Percentiles rank a stretch among this genome's conserved stretches.
These are phyloP conservation scores for Polyodon spathula DNA, from an alignment of 2,113 vertebrate species.

Conservation along the genomic window DNA sequence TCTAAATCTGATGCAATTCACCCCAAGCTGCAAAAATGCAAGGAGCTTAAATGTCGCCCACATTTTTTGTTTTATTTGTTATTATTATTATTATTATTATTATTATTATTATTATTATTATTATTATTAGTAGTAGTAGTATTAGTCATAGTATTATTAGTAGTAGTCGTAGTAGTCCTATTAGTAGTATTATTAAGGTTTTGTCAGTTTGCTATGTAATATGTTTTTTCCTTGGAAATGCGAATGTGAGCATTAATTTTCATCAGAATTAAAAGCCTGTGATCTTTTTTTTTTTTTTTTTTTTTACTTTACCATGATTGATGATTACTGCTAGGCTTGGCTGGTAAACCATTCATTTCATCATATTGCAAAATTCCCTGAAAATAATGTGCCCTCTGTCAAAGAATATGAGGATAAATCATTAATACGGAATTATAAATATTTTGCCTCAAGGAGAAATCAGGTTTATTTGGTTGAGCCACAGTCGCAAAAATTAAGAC, in stretches of 20 bases:
- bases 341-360: neutral
- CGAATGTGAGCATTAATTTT: no score
- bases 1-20: conserved; percentile 29
- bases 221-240: neutral
- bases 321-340: neutral
- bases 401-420: neutral
- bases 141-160: no score
- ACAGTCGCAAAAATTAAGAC: neutral
- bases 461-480: neutral
- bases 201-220: neutral
- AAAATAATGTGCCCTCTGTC: neutral
- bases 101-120: neutral
- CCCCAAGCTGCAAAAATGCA: conserved; percentile 17
- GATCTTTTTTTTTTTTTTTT: no score
- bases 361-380: neutral
- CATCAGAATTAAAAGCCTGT: no score
- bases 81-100: no score
- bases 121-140: no score
- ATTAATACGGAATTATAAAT: neutral
- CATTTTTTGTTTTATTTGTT: conserved; percentile 38
- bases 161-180: no score
- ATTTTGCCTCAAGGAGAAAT: neutral
- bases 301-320: neutral
- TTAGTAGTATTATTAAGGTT: no score
- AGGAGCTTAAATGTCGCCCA: neutral